Evolutionary conservation across 2,888 invertebrate genomes (phyloP).

Genomic region (Ametastegia equiseti): DNA sequence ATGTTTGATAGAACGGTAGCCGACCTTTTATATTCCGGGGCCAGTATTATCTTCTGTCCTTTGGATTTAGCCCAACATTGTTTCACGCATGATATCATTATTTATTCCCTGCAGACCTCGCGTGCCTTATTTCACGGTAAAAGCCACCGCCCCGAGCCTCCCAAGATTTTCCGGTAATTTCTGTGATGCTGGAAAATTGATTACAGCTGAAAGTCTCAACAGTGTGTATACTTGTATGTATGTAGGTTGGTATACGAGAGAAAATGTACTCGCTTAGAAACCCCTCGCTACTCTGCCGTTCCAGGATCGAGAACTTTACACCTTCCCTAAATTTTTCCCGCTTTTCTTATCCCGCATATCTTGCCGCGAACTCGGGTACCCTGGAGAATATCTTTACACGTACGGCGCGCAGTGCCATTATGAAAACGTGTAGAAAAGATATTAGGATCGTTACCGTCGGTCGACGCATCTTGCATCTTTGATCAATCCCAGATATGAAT

Average conservation of each 20-base stretch:
- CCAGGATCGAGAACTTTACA: not conserved
- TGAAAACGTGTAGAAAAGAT: slow-evolving; percentile 7
- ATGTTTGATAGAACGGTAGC: slow-evolving; percentile 19
- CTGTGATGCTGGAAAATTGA: too few relatives aligned
- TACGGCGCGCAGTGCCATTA: not conserved
- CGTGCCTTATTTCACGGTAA: not conserved
- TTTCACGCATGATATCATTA: not conserved
- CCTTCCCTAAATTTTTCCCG: not conserved
- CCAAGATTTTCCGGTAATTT: too few relatives aligned
- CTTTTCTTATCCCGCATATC: not conserved
- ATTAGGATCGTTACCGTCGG: not conserved
- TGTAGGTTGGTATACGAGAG: too few relatives aligned
- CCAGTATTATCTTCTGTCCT: not conserved
- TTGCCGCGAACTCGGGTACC: not conserved
- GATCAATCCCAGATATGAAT: not conserved
- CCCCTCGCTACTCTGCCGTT: not conserved
- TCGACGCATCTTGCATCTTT: slow-evolving; percentile 25
- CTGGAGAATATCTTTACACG: not conserved
- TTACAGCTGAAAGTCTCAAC: too few relatives aligned
- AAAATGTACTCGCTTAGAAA: too few relatives aligned
- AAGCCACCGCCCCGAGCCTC: too few relatives aligned
- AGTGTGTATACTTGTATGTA: too few relatives aligned
- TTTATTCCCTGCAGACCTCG: not conserved
- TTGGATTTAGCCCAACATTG: not conserved
- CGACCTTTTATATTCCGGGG: not conserved